Percentiles rank a stretch among this genome's conserved stretches.
Evolutionary conservation across 2,797 vertebrate genomes (phyloP).

Genomic region (Graptemys geographica): DNA sequence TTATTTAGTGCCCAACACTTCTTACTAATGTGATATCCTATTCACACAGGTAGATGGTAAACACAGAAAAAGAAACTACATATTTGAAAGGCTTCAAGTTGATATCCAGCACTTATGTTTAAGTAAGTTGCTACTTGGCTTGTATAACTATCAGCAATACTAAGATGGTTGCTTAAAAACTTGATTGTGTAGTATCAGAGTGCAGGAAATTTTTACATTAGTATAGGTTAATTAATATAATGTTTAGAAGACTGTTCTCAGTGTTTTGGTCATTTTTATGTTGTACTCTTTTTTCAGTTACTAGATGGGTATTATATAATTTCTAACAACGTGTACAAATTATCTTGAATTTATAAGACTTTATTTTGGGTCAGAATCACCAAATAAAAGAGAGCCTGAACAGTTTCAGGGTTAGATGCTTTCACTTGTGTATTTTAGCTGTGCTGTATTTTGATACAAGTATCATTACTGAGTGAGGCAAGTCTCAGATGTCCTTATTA

Average conservation of each 20-base stretch:
- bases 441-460: not conserved
- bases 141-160: not conserved
- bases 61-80: conserved; percentile 84
- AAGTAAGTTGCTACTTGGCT: conserved; percentile 81
- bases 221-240: not conserved
- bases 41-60: conserved; percentile 93
- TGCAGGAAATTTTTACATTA: not conserved
- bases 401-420: not conserved
- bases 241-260: not conserved
- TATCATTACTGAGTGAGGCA: not conserved
- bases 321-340: not conserved
- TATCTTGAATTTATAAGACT: not conserved
- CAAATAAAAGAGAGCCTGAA: not conserved
- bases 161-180: conserved; percentile 2
- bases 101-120: conserved; percentile 97
- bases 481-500: not conserved
- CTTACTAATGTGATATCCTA: not conserved
- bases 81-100: conserved; percentile 93
- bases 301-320: not conserved
- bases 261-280: not conserved
- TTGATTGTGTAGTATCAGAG: not conserved
- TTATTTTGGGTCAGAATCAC: not conserved
- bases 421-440: not conserved
- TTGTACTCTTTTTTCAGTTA: not conserved
- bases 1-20: not conserved